Evolutionary conservation across 2,888 invertebrate species (phyloP), one percentile per base, ranked within the genome.

Genomic region (Diploptera punctata): DNA sequence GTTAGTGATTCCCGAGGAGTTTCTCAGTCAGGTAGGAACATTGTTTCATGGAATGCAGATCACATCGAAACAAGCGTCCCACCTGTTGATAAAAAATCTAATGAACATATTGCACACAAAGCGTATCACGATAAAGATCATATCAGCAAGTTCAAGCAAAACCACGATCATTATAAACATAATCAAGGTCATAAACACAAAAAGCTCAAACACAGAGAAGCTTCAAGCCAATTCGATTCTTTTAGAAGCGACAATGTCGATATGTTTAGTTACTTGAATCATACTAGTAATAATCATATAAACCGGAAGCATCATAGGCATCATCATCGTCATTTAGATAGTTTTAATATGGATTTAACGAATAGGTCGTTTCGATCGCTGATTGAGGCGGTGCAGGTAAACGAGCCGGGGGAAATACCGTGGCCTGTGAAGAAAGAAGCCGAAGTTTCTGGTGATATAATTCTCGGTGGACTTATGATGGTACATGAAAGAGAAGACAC

Each of bases 391-490:
- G 3, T 47, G 0, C 29, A 16, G 4, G 3, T 16, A 9, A 5
- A 9, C 7, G 65, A 65, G n/a, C 1, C n/a, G 3, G 44, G 43
- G 9, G 47, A 21, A 21, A 26, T 49, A 4, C 67, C 38, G 19
- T 94, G 94, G 95, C 95, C 95, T 0, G 91, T 94, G 4, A 95
- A 95, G 79, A 89, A 92, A 79, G 93, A 95, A 78, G 94, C 95
- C 0, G 90, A 93, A 3, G 90, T 97, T 60, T 94, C 95, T 80
- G 97, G 97, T 0, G 93, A 97, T 80, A 86, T 97, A 57, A 89
- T 95, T 10, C 86, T 97, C 1, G 97, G 97, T 4, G 97, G 96
- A 0, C 84, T 97, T 60, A 97, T 97, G 94, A 97, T 97, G 94
- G 92, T 97, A 0, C 97, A 97, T 81, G 96, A 96, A 79, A 85